A percentile compares a stretch with the other conserved stretches of the same genome.
Evolutionary conservation across 2,888 invertebrate genomes (phyloP).

Genomic region (Dexiosoma caninum): DNA sequence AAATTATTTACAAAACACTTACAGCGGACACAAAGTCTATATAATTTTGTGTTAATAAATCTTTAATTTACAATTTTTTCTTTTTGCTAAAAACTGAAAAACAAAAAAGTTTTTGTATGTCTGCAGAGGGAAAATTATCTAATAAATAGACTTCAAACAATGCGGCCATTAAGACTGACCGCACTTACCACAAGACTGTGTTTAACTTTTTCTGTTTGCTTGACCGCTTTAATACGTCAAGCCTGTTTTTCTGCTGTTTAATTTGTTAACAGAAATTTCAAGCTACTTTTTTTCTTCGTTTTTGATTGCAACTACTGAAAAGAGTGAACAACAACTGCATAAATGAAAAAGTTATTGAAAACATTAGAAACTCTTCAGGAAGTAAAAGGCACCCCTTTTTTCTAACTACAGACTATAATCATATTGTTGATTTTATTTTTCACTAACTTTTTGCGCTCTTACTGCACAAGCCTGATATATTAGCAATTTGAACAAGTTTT

Average conservation of each 20-base stretch:
- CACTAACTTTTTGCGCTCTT: background rate
- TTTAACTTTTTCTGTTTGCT: slow-evolving; percentile 1
- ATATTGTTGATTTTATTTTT: slow-evolving; percentile 35
- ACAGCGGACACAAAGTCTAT: background rate
- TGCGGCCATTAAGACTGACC: background rate
- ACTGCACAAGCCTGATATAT: slow-evolving; percentile 38
- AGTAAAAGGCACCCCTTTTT: slow-evolving; percentile 26
- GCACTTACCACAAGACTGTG: background rate
- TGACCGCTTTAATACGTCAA: background rate
- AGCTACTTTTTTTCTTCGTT: background rate
- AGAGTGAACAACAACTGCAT: slow-evolving; percentile 50
- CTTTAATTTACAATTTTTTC: background rate
- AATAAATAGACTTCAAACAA: no score
- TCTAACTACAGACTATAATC: slow-evolving; percentile 4
- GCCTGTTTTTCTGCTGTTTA: background rate
- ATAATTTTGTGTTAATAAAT: background rate
- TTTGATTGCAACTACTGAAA: slow-evolving; percentile 14
- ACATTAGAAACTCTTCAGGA: slow-evolving; percentile 47
- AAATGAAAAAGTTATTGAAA: slow-evolving; percentile 45
- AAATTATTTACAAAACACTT: no score
- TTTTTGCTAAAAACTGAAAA: no score
- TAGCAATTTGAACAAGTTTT: slow-evolving; percentile 55
- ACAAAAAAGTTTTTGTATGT: no score
- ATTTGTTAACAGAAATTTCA: slow-evolving; percentile 31
- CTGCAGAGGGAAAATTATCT: background rate